These are phyloP conservation scores for Petrolisthes manimaculis DNA, from an alignment of 2,888 invertebrate genomes.

Conservation along the genomic window DNA sequence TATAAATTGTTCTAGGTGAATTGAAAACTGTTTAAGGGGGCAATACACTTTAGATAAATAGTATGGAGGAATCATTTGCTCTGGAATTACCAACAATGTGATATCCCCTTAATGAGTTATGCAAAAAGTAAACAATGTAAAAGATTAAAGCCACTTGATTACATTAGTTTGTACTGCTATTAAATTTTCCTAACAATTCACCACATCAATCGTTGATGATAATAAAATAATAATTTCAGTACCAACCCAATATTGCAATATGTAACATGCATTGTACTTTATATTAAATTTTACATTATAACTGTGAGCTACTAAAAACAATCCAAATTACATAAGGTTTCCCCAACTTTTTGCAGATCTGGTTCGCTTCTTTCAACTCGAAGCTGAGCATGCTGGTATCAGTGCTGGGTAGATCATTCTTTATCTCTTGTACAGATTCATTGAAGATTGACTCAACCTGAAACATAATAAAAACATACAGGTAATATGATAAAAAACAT, in stretches of 20 bases:
- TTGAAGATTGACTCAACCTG: conserved; percentile 48
- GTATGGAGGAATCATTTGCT: too few relatives aligned
- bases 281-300: background rate
- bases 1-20: too few relatives aligned
- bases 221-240: background rate
- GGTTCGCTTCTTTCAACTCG: conserved; percentile 45
- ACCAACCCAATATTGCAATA: background rate
- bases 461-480: background rate
- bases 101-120: too few relatives aligned
- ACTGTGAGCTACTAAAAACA: background rate
- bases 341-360: conserved; percentile 42
- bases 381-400: conserved; percentile 32
- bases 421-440: conserved; percentile 46
- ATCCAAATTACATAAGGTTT: conserved; percentile 46
- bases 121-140: too few relatives aligned
- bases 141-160: too few relatives aligned
- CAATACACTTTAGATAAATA: too few relatives aligned
- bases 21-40: too few relatives aligned
- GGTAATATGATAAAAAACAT: too few relatives aligned
- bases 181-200: too few relatives aligned
- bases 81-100: too few relatives aligned
- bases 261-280: background rate
- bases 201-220: background rate
- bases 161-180: too few relatives aligned
- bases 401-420: conserved; percentile 10